Percentiles rank a stretch among this genome's conserved stretches.
Conservation (phyloP, 92 coral and sea anemone genomes). For the Actinostola sp. region DNA sequence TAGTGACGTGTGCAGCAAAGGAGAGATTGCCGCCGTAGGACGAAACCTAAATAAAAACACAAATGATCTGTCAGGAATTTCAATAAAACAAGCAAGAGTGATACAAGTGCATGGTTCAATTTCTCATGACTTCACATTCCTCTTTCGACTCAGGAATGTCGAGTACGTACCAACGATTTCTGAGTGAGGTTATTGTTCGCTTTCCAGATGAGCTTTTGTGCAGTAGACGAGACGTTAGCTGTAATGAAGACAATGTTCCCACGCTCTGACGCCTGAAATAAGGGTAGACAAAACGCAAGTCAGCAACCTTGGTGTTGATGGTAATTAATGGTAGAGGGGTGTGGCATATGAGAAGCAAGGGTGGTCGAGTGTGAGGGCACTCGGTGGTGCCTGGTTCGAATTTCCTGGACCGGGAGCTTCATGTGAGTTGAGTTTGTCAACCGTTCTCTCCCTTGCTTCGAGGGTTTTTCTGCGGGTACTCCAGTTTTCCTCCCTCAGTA, state of each 20-base stretch:
- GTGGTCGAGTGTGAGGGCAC: no score
- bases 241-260: constrained; percentile 55
- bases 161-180: constrained; percentile 72
- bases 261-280: constrained; percentile 18
- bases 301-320: no score
- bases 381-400: no score
- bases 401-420: no score
- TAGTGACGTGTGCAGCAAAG: constrained; percentile 67
- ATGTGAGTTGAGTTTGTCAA: no score
- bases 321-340: no score
- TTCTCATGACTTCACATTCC: no score
- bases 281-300: neutral
- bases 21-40: constrained; percentile 88
- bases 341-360: no score
- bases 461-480: no score
- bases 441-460: no score
- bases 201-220: constrained; percentile 78
- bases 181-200: constrained; percentile 64
- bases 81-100: neutral
- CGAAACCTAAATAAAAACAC: constrained; percentile 58
- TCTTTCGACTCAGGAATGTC: neutral
- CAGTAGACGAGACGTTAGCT: constrained; percentile 68
- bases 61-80: neutral
- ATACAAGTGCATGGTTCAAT: no score
- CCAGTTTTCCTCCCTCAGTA: no score